Base-by-base conservation (phyloP, 2,113 vertebrate genomes). In the Cephalopholis sonnerati region DNA sequence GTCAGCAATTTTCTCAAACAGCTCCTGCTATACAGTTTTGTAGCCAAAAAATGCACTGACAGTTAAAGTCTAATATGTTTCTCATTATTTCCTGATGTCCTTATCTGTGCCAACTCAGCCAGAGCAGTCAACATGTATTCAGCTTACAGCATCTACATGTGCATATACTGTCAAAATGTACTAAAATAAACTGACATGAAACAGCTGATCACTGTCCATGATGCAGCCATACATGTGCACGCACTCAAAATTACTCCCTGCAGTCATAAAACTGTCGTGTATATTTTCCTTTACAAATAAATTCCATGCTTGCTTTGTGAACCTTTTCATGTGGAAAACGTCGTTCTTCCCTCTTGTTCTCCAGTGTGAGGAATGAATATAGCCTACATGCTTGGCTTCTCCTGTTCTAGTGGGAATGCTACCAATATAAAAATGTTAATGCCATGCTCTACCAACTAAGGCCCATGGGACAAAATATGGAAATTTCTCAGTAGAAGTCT, bases 381-480 rank as follows among this genome's bases (percentile, higher is more conserved):
- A 50, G 63, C 76, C 79, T 78, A 46, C 75, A 87, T 80, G 76
- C 75, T 83, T 81, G 76, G 51, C 77, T 79, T 83, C 64, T 69
- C 81, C 59, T 81, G 73, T 69, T 74, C 76, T 87, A 64, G 62
- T 83, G 81, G 83, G 85, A 91, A 85, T 77, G 83, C 73, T 63
- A 80, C 83, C 79, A 83, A 88, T 86, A 82, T 88, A 77, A 85
- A 91, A 88, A 90, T 88, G 84, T 88, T 90, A 89, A 93, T 91
- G 83, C 67, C 65, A 72, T 68, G 25, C 87, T 91, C 72, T 65
- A 74, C 85, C 82, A 89, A 55, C 77, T 79, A 20, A 69, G 18
- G 65, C 89, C 72, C 76, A 76, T 61, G 80, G 84, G 86, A 88
- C 77, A 70, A 89, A 81, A 88, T 87, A 91, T 93, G 92, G 32